Evolutionary conservation across 2,888 invertebrate genomes (phyloP), one percentile per base, ranked within the genome.

Genomic region (Xanthostigma xanthostigma): DNA sequence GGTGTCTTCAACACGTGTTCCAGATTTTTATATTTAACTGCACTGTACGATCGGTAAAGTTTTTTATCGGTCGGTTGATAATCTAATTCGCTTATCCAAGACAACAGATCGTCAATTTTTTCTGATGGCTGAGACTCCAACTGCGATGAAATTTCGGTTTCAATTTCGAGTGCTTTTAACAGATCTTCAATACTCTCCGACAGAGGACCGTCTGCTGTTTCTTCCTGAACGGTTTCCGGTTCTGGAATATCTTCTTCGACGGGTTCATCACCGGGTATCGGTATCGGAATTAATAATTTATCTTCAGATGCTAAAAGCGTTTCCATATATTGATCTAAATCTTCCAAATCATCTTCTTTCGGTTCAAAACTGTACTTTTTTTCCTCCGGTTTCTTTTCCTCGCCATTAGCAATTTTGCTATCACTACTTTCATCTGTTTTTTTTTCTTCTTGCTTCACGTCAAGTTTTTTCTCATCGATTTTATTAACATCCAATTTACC

Each of bases 181-280:
- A 68, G 56, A 57, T 68, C 66, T 56, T 68, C 68, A 50, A 68
- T 67, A 52, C 68, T 68, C 50, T 62, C 64, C 4, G 64, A 64
- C 3, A 60, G 52, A 34, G 57, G 55, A 48, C 60, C 62, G 10
- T 57, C 53, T 6, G 35, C 57, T 12, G 53, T 50, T 13, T 56
- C 54, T 11, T 55, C 53, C 13, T 51, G 52, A 8, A 51, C 40
- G 44, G 54, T 55, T 8, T 49, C 45, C 49, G 52, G 49, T 36
- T 43, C 38, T 36, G 43, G 44, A 44, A 51, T 41, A 9, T 46
- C 41, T 45, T 54, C 53, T 48, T 57, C 60, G 51, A 58, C 60
- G 11, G 56, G 52, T 9, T 58, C 56, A 52, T 63, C 61, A 40
- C 64, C 60, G 0, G 68, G 67, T 54, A 65, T 27, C 37, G 48